Evolutionary conservation across 1,140 invertebrate species (phyloP), one percentile per base, ranked within the genome.

Genomic region (Mercenaria mercenaria): DNA sequence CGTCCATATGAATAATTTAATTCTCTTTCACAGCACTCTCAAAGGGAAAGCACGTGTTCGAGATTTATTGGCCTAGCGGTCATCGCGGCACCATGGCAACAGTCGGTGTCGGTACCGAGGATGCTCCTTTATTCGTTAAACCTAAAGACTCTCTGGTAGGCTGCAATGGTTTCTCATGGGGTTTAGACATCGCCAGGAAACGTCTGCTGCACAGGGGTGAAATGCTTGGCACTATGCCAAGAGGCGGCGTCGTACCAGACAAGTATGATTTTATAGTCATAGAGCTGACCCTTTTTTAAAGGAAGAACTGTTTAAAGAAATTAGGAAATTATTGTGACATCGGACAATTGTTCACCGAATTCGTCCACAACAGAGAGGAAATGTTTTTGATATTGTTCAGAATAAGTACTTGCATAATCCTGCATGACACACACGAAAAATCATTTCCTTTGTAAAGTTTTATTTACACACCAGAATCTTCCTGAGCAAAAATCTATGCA

Each of bases 41-140:
- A 41, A 69, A 59, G 26, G 91, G 91, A 10, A 93, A 91, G 72
- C 91, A 91, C 61, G 85, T 90, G 29, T 91, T 93, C 37, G 90
- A 91, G 43, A 91, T 93, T 34, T 87, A 86, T 43, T 93, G 84
- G 80, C 92, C 92, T 0, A 77, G 37, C 13, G 32, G 32, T 10
- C 77, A 74, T 43, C 85, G 92, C 3, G 92, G 92, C 0, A 59
- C 74, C 1, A 34, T 69, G n/a, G 92, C 92, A 18, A 64, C 92
- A 4, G 89, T 91, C 0, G 92, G 92, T 4, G 92, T 92, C 10
- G 89, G 88, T 15, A 72, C 83, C 13, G 74, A 89, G 0, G n/a
- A 59, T 1, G 90, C 90, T 39, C 87, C 92, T 4, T 67, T 92
- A 37, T 81, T 85, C 32, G 43, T 61, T 4, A 92, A 91, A 47